Percentiles rank a stretch among this genome's conserved stretches.
Conservation (phyloP, 2,888 invertebrate genomes). For the Plagodis dolabraria region DNA sequence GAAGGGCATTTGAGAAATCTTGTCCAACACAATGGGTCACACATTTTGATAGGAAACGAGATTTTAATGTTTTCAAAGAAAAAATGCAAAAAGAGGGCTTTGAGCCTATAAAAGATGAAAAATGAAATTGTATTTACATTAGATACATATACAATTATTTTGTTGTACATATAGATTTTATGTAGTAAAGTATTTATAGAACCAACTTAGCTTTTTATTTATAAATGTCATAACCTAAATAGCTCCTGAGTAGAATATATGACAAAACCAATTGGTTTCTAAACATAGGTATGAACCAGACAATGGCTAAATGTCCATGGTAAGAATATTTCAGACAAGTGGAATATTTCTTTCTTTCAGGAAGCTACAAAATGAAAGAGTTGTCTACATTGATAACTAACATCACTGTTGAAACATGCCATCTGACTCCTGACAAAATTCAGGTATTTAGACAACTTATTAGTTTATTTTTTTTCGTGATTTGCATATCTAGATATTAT, state of each 20-base stretch:
- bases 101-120: constrained; percentile 88
- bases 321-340: constrained; percentile 20
- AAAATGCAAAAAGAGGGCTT: constrained; percentile 94
- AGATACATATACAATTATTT: constrained; percentile 37
- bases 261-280: no score
- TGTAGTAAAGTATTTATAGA: constrained; percentile 72
- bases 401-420: constrained; percentile 29
- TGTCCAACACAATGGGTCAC: constrained; percentile 96
- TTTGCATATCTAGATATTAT: background rate
- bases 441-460: constrained; percentile 52
- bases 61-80: constrained; percentile 94
- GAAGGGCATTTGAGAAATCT: constrained; percentile 89
- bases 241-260: no score
- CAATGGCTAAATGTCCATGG: no score
- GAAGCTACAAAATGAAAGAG: constrained; percentile 49
- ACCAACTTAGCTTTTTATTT: constrained; percentile 60
- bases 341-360: constrained; percentile 41
- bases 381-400: constrained; percentile 30
- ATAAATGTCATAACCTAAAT: background rate
- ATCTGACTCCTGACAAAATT: constrained; percentile 43
- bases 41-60: constrained; percentile 96
- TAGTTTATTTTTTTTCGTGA: constrained; percentile 1
- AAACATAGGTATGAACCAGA: no score
- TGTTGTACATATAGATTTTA: constrained; percentile 69
- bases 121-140: constrained; percentile 50